Base-by-base conservation (phyloP, 2,888 invertebrate genomes). In the Rhagophthalmus giganteus region DNA sequence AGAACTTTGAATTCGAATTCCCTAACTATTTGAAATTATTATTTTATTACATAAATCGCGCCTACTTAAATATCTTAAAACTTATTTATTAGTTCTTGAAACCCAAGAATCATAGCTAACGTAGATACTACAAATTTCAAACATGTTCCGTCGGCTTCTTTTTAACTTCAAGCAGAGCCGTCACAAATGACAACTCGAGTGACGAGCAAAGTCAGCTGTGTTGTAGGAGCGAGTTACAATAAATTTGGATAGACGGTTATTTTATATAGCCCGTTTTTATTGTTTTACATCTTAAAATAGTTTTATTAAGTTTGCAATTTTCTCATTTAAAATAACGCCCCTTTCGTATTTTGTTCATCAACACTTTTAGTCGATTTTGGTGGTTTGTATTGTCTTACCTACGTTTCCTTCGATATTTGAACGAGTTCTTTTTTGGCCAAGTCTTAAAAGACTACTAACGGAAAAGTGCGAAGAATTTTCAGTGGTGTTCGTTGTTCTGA, bases 381-480 rank as follows among this genome's bases (percentile, higher is more conserved):
- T n/a, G n/a, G n/a, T n/a, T n/a, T n/a, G n/a, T n/a, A n/a, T 14
- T 20, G 16, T 41, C 62, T 63, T 63, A 72, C 73, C 72, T 64
- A 71, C 72, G 39, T 66, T 61, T 7, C 59, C 66, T 55, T 71
- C 71, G 8, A 57, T 60, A 46, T 70, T 69, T 6, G 69, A 66
- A 53, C 52, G 57, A 28, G 62, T 56, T 52, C 69, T 62, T 55
- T 72, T 72, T 41, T 68, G 67, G 34, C 67, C 68, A 44, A 74
- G 57, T 57, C 70, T 64, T 50, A 74, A 62, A 45, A 75, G 64
- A 63, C 70, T 75, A 56, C 66, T 73, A 50, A 75, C 75, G 27
- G 74, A 73, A 66, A 74, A 75, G 57, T 74, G 64, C 9, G 57
- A 25, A 24, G 30, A 31, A 52, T 63, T 62, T 57, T 64, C 37